Percentiles rank a stretch among this genome's conserved stretches.
Conservation (phyloP, 2,888 invertebrate genomes). For the Pinctada fucata region DNA sequence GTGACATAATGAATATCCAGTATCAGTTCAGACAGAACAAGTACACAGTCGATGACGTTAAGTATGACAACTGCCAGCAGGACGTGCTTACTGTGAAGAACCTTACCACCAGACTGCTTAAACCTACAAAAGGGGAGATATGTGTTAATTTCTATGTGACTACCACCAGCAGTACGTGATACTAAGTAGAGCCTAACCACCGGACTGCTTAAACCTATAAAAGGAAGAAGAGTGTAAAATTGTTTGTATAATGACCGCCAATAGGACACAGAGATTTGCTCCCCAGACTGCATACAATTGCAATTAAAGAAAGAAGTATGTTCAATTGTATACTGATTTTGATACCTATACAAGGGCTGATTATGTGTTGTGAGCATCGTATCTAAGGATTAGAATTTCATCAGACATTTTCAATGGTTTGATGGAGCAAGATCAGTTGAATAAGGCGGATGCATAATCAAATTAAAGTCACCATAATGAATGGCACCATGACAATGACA, state of each 20-base stretch:
- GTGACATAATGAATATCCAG: slow-evolving; percentile 55
- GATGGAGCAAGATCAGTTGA: too few species aligned
- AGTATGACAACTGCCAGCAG: slow-evolving; percentile 49
- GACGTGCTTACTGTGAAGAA: slow-evolving; percentile 52
- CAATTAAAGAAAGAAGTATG: too few species aligned
- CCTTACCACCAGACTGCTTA: slow-evolving; percentile 44
- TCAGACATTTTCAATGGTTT: too few species aligned
- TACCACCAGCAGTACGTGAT: slow-evolving; percentile 46
- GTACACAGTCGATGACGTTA: slow-evolving; percentile 52
- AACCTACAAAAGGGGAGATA: slow-evolving; percentile 32
- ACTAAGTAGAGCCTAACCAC: slow-evolving; percentile 47
- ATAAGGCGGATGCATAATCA: too few species aligned
- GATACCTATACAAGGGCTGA: too few species aligned
- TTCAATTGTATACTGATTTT: too few species aligned
- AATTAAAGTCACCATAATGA: too few species aligned
- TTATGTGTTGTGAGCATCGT: too few species aligned
- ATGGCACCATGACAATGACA: too few species aligned
- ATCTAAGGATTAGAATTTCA: too few species aligned
- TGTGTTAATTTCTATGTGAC: slow-evolving; percentile 27
- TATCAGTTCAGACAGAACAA: slow-evolving; percentile 54
- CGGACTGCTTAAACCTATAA: slow-evolving; percentile 39
- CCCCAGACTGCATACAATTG: too few species aligned
- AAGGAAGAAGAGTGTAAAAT: background rate
- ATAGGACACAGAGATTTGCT: too few species aligned
- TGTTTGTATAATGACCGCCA: background rate